These are phyloP conservation scores for Yponomeuta plumbellus DNA, from an alignment of 2,888 invertebrate species.

Conservation along the genomic window DNA sequence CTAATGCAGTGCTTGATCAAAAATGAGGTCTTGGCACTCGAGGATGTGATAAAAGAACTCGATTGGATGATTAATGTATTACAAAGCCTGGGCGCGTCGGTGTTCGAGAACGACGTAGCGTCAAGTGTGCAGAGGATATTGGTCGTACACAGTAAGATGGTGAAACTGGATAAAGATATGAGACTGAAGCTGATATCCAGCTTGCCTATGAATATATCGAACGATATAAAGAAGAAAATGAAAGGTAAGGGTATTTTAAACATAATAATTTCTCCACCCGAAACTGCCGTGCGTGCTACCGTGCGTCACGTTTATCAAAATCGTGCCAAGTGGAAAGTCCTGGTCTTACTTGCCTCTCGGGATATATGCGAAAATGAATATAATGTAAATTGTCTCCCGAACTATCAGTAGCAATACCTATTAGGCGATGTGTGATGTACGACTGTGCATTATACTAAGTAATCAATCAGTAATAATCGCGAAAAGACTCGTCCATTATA, in stretches of 20 bases:
- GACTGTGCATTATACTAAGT: too few relatives aligned
- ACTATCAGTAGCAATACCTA: too few relatives aligned
- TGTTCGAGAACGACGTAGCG: constrained; percentile 66
- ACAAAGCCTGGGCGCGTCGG: constrained; percentile 52
- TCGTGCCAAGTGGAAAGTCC: too few relatives aligned
- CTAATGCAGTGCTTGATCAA: constrained; percentile 71
- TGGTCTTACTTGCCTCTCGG: too few relatives aligned
- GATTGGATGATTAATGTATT: constrained; percentile 69
- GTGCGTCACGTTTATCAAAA: too few relatives aligned
- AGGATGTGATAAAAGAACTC: constrained; percentile 69
- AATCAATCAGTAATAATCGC: too few relatives aligned
- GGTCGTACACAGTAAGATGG: constrained; percentile 73
- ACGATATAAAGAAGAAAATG: constrained; percentile 63
- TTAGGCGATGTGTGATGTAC: too few relatives aligned
- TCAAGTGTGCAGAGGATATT: constrained; percentile 75
- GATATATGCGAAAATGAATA: too few relatives aligned
- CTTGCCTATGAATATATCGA: constrained; percentile 51
- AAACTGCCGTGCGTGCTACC: too few relatives aligned
- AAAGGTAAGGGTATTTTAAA: constrained; percentile 52
- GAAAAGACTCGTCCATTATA: too few relatives aligned
- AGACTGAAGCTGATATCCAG: constrained; percentile 56
- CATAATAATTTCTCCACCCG: too few relatives aligned
- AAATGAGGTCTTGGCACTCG: constrained; percentile 50
- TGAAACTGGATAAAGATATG: constrained; percentile 50
- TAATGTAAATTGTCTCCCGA: too few relatives aligned